phyloP scores from a whole-genome alignment of 2,797 vertebrate genomes.

The Aeoliscus strigatus region DNA sequence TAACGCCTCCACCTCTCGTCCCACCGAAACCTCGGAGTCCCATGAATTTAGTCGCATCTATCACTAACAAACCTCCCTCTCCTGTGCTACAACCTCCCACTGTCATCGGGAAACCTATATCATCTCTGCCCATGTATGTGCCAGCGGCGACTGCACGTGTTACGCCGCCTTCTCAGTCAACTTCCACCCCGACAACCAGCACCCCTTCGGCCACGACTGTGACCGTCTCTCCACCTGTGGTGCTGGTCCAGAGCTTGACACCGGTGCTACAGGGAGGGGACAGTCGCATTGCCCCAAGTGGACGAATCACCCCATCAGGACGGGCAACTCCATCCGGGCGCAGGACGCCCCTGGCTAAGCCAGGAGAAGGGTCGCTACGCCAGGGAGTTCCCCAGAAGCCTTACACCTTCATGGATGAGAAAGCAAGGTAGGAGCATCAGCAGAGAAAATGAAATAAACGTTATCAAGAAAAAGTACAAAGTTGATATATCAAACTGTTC shows the following conservation, averaged over 20 bases:
- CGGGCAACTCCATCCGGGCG: slow-evolving; percentile 74
- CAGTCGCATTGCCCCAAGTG: slow-evolving; percentile 52
- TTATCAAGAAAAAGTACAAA: too few species aligned
- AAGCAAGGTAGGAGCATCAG: slow-evolving; percentile 83
- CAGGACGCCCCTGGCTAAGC: slow-evolving; percentile 67
- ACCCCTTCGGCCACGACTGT: slow-evolving; percentile 28
- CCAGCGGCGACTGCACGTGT: slow-evolving; percentile 46
- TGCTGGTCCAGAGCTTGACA: slow-evolving; percentile 76
- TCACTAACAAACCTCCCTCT: slow-evolving; percentile 51
- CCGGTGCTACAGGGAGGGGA: slow-evolving; percentile 68
- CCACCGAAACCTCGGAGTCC: slow-evolving; percentile 77
- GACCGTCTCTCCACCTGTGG: slow-evolving; percentile 56
- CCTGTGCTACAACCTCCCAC: slow-evolving; percentile 50
- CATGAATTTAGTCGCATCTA: slow-evolving; percentile 32
- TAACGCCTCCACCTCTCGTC: slow-evolving; percentile 58
- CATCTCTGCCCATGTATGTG: slow-evolving; percentile 75
- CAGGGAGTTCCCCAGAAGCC: slow-evolving; percentile 96
- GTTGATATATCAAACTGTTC: too few species aligned
- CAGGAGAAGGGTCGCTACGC: slow-evolving; percentile 77
- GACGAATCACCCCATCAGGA: slow-evolving; percentile 63
- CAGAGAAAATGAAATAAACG: too few species aligned
- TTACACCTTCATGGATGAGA: slow-evolving; percentile 98
- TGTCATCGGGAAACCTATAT: slow-evolving; percentile 77
- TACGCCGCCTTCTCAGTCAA: slow-evolving; percentile 44
- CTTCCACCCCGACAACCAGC: slow-evolving; percentile 29